Conservation (phyloP, 2,797 vertebrate genomes). For the Hipposideros larvatus region DNA sequence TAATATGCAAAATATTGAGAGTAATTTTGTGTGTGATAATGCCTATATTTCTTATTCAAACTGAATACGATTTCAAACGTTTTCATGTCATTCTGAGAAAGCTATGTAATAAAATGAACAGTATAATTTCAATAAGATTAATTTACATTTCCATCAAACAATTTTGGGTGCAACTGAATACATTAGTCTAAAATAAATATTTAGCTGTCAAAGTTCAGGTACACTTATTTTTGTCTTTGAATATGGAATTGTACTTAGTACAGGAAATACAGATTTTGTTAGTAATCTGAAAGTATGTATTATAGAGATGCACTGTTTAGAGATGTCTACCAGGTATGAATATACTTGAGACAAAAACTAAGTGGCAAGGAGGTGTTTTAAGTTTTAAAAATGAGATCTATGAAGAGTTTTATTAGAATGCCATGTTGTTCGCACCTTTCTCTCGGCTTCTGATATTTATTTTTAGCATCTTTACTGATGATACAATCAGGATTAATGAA, state of each 20-base stretch:
- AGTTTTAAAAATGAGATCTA: constrained; percentile 40
- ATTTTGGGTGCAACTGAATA: not conserved
- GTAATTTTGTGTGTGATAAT: no score
- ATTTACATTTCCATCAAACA: not conserved
- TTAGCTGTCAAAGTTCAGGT: constrained; percentile 15
- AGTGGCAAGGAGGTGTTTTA: constrained; percentile 24
- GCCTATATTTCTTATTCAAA: not conserved
- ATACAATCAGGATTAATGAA: constrained; percentile 74
- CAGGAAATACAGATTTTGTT: not conserved
- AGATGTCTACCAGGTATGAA: not conserved
- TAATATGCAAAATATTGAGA: no score
- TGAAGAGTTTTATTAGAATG: constrained; percentile 58
- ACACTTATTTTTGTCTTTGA: constrained; percentile 6
- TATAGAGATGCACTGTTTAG: constrained; percentile 29
- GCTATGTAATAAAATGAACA: not conserved
- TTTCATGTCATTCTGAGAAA: not conserved
- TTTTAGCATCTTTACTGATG: constrained; percentile 63
- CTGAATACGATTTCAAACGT: not conserved
- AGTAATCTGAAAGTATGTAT: constrained; percentile 29
- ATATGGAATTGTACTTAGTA: constrained; percentile 9
- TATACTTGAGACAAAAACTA: constrained; percentile 45
- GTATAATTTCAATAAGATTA: not conserved
- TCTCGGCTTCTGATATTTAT: constrained; percentile 61
- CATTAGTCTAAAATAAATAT: constrained; percentile 38
- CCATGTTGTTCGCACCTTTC: constrained; percentile 58